Base-by-base conservation (phyloP, 1,140 invertebrate genomes). In the Drosophila pruinosa region DNA sequence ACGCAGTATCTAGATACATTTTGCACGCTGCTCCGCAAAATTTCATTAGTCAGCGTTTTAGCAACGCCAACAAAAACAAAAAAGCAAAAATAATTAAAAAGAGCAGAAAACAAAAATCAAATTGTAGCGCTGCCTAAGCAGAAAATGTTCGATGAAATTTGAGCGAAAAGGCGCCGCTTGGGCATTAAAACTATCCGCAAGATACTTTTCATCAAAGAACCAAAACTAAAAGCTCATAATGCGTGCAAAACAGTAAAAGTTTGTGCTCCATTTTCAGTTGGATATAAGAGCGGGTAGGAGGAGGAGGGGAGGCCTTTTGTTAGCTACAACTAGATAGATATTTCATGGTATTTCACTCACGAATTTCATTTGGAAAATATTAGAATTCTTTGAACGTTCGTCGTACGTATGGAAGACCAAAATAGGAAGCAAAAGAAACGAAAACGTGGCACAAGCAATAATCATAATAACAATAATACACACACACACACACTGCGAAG, bases 401-500 rank as follows among this genome's bases (percentile, higher is more conserved):
- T n/a, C n/a, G n/a, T n/a, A n/a, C n/a, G n/a, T n/a, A 80, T 45
- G 65, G 48, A 69, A 43, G 58, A 43, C 12, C n/a, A 26, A 14
- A 39, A 4, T 10, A 4, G 69, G 63, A 79, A 48, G 34, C 22
- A 67, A 52, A 57, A 45, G 57, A 59, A 64, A 67, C 61, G 28
- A 45, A 50, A 67, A 88, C 82, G 82, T 78, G 81, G 81, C 81
- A 65, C 74, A 36, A 22, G 65, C 57, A 86, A 88, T 82, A 86
- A 88, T 88, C 78, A 81, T 86, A 88, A 86, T 88, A 80, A 86
- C 74, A 86, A 86, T 78, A 88, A 88, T 74, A 75, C 71, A 75
- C 47, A 41, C 31, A 56, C 36, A 47, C 3, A 34, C 2, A 28
- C n/a, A 57, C 63, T n/a, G 12, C 5, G 2, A 22, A 4, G 28